Base-by-base conservation (phyloP, 1,140 invertebrate species). In the Cecropterus lyciades region DNA sequence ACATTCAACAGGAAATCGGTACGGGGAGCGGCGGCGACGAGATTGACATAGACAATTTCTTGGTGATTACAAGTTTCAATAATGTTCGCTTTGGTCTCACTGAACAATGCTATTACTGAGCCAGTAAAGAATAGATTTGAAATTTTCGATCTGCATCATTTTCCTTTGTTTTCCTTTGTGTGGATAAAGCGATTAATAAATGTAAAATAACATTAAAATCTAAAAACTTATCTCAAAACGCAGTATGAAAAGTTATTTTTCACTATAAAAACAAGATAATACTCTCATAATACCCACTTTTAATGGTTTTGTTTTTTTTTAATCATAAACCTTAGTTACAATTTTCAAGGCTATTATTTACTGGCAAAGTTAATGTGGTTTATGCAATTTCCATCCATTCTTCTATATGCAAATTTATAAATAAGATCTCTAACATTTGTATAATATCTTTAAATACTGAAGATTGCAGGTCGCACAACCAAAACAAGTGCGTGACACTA, bases 21-120 rank as follows among this genome's bases (percentile, higher is more conserved):
- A 86, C 82, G 77, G 80, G 86, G 79, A 82, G 82, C 77, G 87
- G 84, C 27, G 78, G 77, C 27, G 87, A 91, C 63, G 89, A 91
- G 71, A 91, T 91, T 73, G 86, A 90, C 82, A 91, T 91, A 76
- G 89, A 91, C 84, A 91, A 90, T 87, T 84, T 87, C 73, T 89
- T 91, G 89, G 87, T 91, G 87, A 91, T 84, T 91, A 87, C 75
- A 64, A 64, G 14, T 64, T 64, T 64, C 60, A 52, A 52, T 63
- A 64, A 52, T 63, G 33, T 40, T 64, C 49, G 60, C 60, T 63
- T 70, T 70, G 16, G 48, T 66, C 24, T 63, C 60, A 63, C 60
- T 6, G 3, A 52, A 63, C 53, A 43, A 56, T 43, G 14, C 51
- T 43, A 42, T 42, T 33, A n/a, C 17, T 30, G 30, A 1, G 30